These are phyloP conservation scores for Entelurus aequoreus DNA, from an alignment of 2,113 vertebrate species.

Conservation along the genomic window DNA sequence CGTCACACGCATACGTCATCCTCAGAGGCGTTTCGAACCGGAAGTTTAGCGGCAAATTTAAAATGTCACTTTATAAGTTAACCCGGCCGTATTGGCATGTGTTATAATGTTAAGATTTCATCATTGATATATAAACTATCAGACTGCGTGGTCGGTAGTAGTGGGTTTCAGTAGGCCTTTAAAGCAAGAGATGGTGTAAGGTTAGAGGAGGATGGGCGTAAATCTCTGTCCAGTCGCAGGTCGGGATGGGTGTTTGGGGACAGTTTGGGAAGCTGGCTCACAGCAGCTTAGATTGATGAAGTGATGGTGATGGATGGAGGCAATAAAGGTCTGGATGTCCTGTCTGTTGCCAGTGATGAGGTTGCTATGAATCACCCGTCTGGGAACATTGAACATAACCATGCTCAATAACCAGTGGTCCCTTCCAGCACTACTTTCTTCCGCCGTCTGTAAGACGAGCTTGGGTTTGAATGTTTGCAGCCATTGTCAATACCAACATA, in stretches of 20 bases:
- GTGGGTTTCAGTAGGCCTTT: no score
- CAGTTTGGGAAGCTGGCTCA: constrained; percentile 59
- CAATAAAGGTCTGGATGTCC: constrained; percentile 77
- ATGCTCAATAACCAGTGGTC: constrained; percentile 46
- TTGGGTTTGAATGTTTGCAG: constrained; percentile 8
- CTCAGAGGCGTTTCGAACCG: no score
- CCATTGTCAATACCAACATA: neutral
- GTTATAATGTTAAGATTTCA: no score
- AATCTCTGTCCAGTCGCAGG: constrained; percentile 63
- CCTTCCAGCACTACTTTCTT: constrained; percentile 29
- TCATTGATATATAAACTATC: no score
- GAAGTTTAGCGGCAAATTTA: no score
- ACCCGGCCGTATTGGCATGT: no score
- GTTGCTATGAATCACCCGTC: constrained; percentile 73
- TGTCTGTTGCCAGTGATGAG: constrained; percentile 71
- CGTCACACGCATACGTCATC: no score
- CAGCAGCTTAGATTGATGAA: constrained; percentile 67
- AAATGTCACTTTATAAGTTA: no score
- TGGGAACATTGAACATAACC: constrained; percentile 56
- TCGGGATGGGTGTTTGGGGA: constrained; percentile 66
- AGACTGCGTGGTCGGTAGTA: no score
- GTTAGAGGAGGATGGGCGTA: constrained; percentile 58
- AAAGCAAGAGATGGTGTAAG: constrained; percentile 26
- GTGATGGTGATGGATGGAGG: constrained; percentile 75
- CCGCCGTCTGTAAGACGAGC: constrained; percentile 28